Evolutionary conservation across 1,140 invertebrate genomes (phyloP).

Genomic region (Meloidogyne hapla): DNA sequence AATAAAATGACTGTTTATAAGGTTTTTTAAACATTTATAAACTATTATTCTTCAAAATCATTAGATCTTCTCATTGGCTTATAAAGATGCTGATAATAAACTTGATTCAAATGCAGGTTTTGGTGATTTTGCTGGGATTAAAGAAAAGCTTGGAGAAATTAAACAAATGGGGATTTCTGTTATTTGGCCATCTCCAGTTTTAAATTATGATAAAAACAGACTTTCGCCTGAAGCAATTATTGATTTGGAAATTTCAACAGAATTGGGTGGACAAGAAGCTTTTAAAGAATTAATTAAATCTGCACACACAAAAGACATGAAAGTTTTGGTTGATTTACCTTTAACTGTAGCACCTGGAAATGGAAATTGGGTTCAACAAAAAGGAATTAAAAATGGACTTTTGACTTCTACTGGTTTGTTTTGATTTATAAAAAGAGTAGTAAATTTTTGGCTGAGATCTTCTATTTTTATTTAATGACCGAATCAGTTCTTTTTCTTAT

Average conservation of each 20-base stretch:
- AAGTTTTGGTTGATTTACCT: conserved; percentile 33
- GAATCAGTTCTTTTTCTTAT: background rate
- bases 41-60: conserved; percentile 10
- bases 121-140: conserved; percentile 56
- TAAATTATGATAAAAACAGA: conserved; percentile 49
- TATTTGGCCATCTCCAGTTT: conserved; percentile 54
- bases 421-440: background rate
- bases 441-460: too few species aligned
- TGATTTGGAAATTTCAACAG: conserved; percentile 38
- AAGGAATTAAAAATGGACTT: conserved; percentile 1
- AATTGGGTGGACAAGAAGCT: conserved; percentile 54
- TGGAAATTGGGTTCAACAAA: conserved; percentile 15
- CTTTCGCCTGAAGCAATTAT: conserved; percentile 50
- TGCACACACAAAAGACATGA: conserved; percentile 43
- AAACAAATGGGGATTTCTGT: conserved; percentile 54
- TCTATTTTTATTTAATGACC: background rate
- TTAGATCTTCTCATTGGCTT: conserved; percentile 51
- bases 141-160: conserved; percentile 57
- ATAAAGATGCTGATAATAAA: conserved; percentile 48
- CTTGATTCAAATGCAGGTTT: conserved; percentile 46
- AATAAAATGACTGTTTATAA: conserved; percentile 56
- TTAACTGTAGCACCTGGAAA: conserved; percentile 23
- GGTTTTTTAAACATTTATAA: conserved; percentile 20
- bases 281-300: conserved; percentile 52
- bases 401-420: background rate